Conservation (phyloP, 2,113 vertebrate genomes). For the Phyllopteryx taeniolatus region DNA sequence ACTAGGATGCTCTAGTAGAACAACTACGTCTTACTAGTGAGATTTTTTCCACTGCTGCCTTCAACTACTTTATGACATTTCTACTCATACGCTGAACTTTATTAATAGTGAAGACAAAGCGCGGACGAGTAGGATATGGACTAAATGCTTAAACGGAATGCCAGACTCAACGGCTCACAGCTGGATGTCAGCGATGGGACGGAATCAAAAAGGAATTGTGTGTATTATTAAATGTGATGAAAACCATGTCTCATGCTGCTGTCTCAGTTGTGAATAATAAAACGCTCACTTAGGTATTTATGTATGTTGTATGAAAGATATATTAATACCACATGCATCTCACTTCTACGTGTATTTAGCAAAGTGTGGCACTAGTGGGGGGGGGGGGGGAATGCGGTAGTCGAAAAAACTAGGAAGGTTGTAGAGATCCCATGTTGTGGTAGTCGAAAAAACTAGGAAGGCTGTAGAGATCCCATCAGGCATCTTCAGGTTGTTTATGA, state of each 20-base stretch:
- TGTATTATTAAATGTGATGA: conserved; percentile 71
- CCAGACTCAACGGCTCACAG: conserved; percentile 42
- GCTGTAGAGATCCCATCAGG: background rate
- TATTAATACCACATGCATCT: conserved; percentile 62
- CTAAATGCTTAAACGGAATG: background rate
- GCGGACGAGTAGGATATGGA: background rate
- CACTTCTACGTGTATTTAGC: conserved; percentile 34
- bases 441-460: background rate
- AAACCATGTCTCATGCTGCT: conserved; percentile 48
- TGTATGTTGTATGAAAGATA: conserved; percentile 60
- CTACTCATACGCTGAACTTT: background rate
- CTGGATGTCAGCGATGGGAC: conserved; percentile 32
- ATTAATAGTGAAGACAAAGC: background rate
- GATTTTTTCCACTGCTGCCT: too few species aligned
- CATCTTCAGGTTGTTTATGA: background rate
- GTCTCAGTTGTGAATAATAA: conserved; percentile 62
- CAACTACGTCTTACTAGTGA: too few species aligned
- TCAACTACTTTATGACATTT: background rate
- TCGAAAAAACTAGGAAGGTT: background rate
- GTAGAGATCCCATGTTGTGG: background rate
- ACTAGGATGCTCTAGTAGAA: too few species aligned
- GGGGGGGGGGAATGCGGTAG: too few species aligned
- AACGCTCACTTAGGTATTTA: conserved; percentile 63
- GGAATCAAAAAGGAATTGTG: conserved; percentile 43
- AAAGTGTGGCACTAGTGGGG: conserved; percentile 8